phyloP scores from a whole-genome alignment of 2,797 vertebrate genomes.

The Alcedo quadribrachys region DNA sequence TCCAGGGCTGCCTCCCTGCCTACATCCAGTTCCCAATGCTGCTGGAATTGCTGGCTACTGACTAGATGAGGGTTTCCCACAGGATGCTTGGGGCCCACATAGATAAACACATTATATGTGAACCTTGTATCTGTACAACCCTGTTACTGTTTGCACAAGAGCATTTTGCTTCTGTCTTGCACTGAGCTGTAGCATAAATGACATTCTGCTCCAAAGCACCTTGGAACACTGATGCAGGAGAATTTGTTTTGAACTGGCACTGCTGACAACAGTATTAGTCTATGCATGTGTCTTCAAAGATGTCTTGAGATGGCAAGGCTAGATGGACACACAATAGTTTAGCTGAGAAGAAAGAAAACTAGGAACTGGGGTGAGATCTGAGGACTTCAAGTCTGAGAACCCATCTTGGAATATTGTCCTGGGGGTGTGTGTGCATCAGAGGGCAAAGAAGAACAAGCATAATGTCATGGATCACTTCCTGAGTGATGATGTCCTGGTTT shows the following conservation, averaged over 20 bases:
- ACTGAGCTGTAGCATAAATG: background rate
- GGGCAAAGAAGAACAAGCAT: background rate
- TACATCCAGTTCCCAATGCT: background rate
- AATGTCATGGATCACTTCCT: background rate
- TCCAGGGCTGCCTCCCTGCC: background rate
- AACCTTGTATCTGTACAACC: background rate
- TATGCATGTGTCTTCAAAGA: rapidly evolving
- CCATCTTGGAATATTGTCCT: background rate
- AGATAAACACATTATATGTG: background rate
- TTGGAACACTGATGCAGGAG: background rate
- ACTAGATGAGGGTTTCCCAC: background rate
- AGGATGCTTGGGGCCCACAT: rapidly evolving
- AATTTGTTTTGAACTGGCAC: background rate
- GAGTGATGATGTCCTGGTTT: background rate
- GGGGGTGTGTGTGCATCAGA: rapidly evolving
- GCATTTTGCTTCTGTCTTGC: background rate
- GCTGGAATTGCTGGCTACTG: background rate
- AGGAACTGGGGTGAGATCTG: background rate
- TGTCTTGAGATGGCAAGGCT: background rate
- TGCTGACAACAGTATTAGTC: background rate
- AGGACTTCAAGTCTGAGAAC: background rate
- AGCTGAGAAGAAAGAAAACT: background rate
- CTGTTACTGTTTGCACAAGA: background rate
- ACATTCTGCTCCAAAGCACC: background rate
- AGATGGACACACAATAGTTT: background rate